Base-by-base conservation (phyloP, 2,888 invertebrate genomes). In the Chrysotoxum bicinctum region DNA sequence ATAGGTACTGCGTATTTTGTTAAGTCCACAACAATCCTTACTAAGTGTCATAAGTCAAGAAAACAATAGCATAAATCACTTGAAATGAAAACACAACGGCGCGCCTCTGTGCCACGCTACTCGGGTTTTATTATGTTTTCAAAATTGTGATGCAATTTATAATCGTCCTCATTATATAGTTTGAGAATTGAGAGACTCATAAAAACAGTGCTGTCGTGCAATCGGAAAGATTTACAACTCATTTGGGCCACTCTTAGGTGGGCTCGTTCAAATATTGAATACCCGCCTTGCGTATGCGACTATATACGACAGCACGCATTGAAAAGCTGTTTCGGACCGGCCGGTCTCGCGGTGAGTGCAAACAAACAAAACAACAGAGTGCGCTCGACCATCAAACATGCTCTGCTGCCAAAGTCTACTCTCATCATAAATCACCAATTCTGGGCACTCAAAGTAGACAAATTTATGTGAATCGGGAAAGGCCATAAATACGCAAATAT, bases 401-500 rank as follows among this genome's bases (percentile, higher is more conserved):
- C 64, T 64, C 26, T 64, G 32, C 43, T 64, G 48, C 54, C 80
- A 50, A 21, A 45, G 72, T 56, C 54, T 62, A 43, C 64, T 62
- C 64, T 62, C 50, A 62, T 40, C 73, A 85, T 85, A 85, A 85
- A 85, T 85, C 85, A 81, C 81, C 76, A 73, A 62, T 69, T 64
- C 77, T 50, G 54, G 23, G 66, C 85, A 12, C 30, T 50, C 50
- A 35, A 50, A 54, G 76, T 72, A 85, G 85, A 85, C 85, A 85
- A 85, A 85, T 85, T 85, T 85, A 85, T 85, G 81, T 43, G 81
- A 81, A 77, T 77, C 81, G 81, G 81, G 54, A 76, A 81, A 74
- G 81, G 54, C 85, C 77, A 85, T 85, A 85, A 85, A 85, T 85
- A 85, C 81, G 81, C 73, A 77, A 80, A 85, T 76, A 85, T 76